Percentiles rank a stretch among this genome's conserved stretches.
Conservation (phyloP, 2,797 vertebrate genomes). For the Platalea minor region DNA sequence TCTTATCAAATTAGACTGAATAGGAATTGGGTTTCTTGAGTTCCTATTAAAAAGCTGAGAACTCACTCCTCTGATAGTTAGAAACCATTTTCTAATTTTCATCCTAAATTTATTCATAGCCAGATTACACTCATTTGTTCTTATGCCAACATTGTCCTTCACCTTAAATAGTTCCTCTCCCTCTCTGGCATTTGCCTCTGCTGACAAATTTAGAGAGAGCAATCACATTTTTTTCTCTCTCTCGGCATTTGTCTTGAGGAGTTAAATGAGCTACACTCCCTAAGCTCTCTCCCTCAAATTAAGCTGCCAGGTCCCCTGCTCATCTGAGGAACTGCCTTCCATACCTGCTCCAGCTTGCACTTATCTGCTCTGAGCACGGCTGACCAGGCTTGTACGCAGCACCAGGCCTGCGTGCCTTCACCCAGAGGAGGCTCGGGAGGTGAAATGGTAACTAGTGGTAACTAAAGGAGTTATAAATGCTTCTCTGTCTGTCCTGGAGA, state of each 20-base stretch:
- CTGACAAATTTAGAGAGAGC: constrained; percentile 60
- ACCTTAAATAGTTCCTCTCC: constrained; percentile 57
- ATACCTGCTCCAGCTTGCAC: not conserved
- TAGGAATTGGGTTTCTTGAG: constrained; percentile 23
- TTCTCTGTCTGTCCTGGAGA: not conserved
- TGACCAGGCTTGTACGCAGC: not conserved
- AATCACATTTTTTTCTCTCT: constrained; percentile 39
- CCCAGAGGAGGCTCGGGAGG: not conserved
- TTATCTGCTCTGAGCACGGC: not conserved
- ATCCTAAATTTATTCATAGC: constrained; percentile 61
- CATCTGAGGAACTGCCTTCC: not conserved
- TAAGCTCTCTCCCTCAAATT: constrained; percentile 33
- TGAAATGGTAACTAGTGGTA: not conserved
- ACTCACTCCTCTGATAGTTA: constrained; percentile 25
- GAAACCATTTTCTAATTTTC: constrained; percentile 55
- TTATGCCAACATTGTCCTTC: constrained; percentile 66
- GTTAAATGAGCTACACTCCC: constrained; percentile 38
- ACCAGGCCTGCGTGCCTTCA: not conserved
- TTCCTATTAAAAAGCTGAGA: constrained; percentile 35
- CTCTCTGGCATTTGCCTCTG: constrained; percentile 38
- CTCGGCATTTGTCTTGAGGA: constrained; percentile 8
- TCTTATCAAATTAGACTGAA: constrained; percentile 27
- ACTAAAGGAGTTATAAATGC: not conserved
- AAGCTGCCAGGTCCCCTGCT: constrained; percentile 23
- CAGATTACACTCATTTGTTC: constrained; percentile 56